Base-by-base conservation (phyloP, 2,797 vertebrate species). In the Macroramphosus scolopax region DNA sequence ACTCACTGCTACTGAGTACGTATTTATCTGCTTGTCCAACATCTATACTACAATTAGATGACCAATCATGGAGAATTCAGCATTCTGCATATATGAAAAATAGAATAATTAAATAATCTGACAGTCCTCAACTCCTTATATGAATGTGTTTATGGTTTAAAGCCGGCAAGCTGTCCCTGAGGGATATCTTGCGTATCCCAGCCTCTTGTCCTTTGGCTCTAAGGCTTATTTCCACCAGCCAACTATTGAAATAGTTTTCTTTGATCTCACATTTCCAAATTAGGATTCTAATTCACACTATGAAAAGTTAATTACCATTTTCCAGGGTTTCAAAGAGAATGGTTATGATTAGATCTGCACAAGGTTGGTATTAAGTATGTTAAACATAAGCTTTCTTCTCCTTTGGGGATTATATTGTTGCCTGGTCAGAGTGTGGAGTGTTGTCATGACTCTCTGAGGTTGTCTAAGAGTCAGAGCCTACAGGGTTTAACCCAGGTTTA, bases 181-280 rank as follows among this genome's bases (percentile, higher is more conserved):
- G 71, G 65, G 63, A 79, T 62, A 62, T 65, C 44, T 63, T 9
- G 49, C 73, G 68, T 51, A 72, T 42, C 45, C 34, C 67, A 55
- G 69, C 68, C 56, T 78, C 71, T 67, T 74, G 73, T 77, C 65
- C 54, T 75, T 61, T 51, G 51, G 70, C 77, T 72, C 69, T 72
- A 80, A 91, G 84, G 85, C 87, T 87, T 88, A 87, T 82, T 88
- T 81, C 77, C 85, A 85, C 82, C 81, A 83, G 80, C 63, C 80
- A 62, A 81, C 80, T 82, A 72, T 77, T 72, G 82, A 89, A 90
- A 87, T 63, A 52, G 66, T 84, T 89, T 88, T 89, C 90, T 94
- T 93, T 95, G 85, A 94, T 94, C 90, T 87, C 77, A 77, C 81
- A 75, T 89, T 92, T 93, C 83, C 87, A 92, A 93, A 92, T 94